These are phyloP conservation scores for Gobio gobio DNA, from an alignment of 2,113 vertebrate species.

Conservation along the genomic window DNA sequence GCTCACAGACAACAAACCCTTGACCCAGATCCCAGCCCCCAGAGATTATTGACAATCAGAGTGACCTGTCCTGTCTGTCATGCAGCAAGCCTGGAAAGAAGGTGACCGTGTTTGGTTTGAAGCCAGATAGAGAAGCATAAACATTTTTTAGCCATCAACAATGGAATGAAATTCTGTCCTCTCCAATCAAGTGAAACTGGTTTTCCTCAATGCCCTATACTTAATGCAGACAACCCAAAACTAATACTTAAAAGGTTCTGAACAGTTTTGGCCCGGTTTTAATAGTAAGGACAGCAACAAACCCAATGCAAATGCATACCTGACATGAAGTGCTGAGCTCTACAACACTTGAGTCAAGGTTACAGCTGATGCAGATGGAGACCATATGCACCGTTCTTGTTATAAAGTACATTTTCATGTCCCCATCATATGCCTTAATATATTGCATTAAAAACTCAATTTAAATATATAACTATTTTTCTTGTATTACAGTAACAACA, in stretches of 20 bases:
- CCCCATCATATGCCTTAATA: not conserved
- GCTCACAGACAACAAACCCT: not conserved
- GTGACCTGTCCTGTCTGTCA: constrained; percentile 2
- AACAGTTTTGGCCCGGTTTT: not conserved
- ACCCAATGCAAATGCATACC: not conserved
- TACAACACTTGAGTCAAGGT: not conserved
- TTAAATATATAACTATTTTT: not conserved
- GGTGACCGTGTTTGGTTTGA: not conserved
- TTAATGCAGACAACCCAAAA: not conserved
- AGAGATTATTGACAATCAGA: constrained; percentile 30
- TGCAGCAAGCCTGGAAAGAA: not conserved
- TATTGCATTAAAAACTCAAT: not conserved
- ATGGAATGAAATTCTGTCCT: not conserved
- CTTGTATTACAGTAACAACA: not conserved
- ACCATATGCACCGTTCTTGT: not conserved
- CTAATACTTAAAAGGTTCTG: not conserved
- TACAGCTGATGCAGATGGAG: not conserved
- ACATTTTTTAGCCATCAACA: not conserved
- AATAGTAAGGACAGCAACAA: not conserved
- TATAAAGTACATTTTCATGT: constrained; percentile 1
- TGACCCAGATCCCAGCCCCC: constrained; percentile 10
- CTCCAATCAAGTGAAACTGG: not conserved
- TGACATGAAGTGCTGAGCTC: constrained; percentile 9
- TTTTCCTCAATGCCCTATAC: not conserved
- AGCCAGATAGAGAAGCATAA: constrained; percentile 2